These are phyloP conservation scores for Centropus bengalensis DNA, from an alignment of 2,113 vertebrate genomes.

Conservation along the genomic window DNA sequence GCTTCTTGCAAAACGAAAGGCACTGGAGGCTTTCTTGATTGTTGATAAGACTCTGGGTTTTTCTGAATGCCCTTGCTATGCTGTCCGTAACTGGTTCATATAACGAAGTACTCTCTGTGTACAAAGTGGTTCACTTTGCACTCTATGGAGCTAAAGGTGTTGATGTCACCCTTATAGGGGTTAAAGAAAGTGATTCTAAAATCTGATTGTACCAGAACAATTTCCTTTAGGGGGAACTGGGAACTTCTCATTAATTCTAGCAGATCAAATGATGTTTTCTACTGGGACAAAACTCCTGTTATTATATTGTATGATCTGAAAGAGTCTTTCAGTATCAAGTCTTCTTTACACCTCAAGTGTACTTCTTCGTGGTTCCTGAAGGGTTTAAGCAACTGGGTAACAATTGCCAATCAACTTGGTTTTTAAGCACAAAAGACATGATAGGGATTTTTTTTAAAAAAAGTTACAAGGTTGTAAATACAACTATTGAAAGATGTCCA, in stretches of 20 bases:
- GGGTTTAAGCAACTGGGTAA: not conserved
- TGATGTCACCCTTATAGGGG: not conserved
- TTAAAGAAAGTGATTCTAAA: not conserved
- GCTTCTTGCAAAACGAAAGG: not conserved
- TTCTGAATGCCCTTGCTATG: not conserved
- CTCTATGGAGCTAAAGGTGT: not conserved
- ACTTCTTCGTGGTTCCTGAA: not conserved
- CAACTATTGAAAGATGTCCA: not conserved
- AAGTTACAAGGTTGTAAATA: not conserved
- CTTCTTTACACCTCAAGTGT: not conserved
- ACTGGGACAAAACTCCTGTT: not conserved
- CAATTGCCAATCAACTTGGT: not conserved
- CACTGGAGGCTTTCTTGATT: not conserved
- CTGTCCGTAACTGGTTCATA: not conserved
- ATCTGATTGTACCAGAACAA: not conserved
- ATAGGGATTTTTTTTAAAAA: not conserved
- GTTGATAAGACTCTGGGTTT: not conserved
- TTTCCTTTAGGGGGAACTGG: not conserved
- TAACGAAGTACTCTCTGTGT: not conserved
- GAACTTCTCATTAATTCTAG: not conserved
- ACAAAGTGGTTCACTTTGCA: not conserved
- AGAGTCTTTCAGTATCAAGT: not conserved
- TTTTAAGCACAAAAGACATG: not conserved
- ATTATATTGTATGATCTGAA: not conserved
- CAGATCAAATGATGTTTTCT: not conserved